Base-by-base conservation (phyloP, 30 jellyfish, hydroid and myxozoan genomes). In the Aurelia aurita region DNA sequence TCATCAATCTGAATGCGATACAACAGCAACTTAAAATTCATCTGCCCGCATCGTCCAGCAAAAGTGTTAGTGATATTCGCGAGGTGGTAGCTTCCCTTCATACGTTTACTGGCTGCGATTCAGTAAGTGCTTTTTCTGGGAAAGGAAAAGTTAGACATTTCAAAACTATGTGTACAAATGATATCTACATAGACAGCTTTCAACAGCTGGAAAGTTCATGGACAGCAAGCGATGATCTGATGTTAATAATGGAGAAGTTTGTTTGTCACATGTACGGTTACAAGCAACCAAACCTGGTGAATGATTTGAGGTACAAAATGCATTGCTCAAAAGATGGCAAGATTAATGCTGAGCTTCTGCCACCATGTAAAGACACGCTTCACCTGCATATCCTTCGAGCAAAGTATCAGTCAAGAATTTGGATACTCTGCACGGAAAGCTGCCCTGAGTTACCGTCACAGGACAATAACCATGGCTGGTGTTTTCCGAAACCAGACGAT, bases 261-360 rank as follows among this genome's bases (percentile, higher is more conserved):
- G 82, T 72, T 25, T 83, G 93, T 69, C 79, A 51, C 82, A 28
- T 70, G 79, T 69, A 69, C 80, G 85, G 93, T 69, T 83, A 34
- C 65, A 83, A 61, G 87, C 77, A 74, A 45, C 87, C 87, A 74
- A 85, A 32, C 69, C 28, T 49, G 69, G 62, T 84, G 62, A 82
- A 85, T 62, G 92, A 61, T 63, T 60, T 85, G 74, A 61, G 92
- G 85, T 85, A 85, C 77, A 73, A 57, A 46, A 85, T 85, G 58
- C 84, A 74, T 85, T 73, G 92, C 84, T 43, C 39, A 49, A 74
- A 85, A 15, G 83, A 51, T 57, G 90, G 90, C 47, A 83, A 71
- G 21, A 59, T 47, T 49, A 32, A 27, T 43, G 70, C 82, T 23
- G 69, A 83, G 3, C 65, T 61, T 49, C 58, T 74, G 12, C 93